A percentile compares a stretch with the other conserved stretches of the same genome.
Conservation (phyloP, 2,888 invertebrate species). For the Lottia scabra region DNA sequence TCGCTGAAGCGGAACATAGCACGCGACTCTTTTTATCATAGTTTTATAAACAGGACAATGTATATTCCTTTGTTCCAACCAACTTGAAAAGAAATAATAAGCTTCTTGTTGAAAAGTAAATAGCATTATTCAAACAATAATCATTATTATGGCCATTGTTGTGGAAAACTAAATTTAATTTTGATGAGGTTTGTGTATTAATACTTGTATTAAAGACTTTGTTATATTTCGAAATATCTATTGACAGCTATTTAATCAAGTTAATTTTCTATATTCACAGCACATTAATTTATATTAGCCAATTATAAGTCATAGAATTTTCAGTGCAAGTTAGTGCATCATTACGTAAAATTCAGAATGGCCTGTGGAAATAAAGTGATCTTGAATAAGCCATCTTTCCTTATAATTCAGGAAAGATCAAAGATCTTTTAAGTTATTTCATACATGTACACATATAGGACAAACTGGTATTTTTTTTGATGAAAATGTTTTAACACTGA, state of each 20-base stretch:
- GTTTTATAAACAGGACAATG: background rate
- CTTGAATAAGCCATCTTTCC: too few species aligned
- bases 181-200: background rate
- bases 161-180: background rate
- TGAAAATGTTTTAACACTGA: too few species aligned
- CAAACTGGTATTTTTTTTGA: too few species aligned
- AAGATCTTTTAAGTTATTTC: too few species aligned
- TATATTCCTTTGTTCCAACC: background rate
- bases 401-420: too few species aligned
- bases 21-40: background rate
- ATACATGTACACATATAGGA: too few species aligned
- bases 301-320: conserved; percentile 11
- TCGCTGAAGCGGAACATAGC: background rate
- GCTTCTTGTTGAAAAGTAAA: background rate
- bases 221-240: too few species aligned
- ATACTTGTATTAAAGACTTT: too few species aligned
- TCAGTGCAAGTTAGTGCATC: too few species aligned
- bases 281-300: conserved; percentile 12
- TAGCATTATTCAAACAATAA: background rate
- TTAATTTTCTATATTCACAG: background rate
- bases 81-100: background rate
- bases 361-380: too few species aligned
- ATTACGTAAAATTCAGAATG: too few species aligned
- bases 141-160: background rate
- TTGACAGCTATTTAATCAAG: background rate